These are phyloP conservation scores for Cyphomyrus plagiostoma DNA, from an alignment of 2,113 vertebrate genomes.

Conservation along the genomic window DNA sequence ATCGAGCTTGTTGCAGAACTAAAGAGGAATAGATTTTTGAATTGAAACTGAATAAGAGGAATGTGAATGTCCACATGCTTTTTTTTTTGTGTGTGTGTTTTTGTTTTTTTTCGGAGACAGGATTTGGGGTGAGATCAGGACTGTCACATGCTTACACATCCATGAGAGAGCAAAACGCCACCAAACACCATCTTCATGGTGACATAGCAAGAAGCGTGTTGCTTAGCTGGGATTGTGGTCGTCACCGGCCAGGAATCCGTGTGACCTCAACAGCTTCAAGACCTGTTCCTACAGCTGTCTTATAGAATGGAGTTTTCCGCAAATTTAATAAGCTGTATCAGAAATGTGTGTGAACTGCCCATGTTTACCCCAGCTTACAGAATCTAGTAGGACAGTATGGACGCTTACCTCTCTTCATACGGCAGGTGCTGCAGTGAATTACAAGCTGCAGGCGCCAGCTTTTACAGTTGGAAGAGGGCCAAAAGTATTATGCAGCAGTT, in stretches of 20 bases:
- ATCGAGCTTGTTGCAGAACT: not conserved
- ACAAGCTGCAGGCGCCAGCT: not conserved
- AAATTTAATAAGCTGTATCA: not conserved
- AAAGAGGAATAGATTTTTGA: conserved; percentile 6
- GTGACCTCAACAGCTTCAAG: not conserved
- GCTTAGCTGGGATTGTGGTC: not conserved
- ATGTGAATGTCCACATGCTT: not conserved
- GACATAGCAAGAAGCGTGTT: not conserved
- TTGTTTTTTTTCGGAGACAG: not conserved
- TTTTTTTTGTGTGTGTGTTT: no score
- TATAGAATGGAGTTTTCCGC: not conserved
- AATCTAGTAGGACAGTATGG: not conserved
- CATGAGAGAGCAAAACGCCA: not conserved
- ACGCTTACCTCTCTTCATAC: not conserved
- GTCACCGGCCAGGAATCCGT: not conserved
- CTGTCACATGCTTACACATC: not conserved
- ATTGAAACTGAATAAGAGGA: not conserved
- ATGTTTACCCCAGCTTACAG: not conserved
- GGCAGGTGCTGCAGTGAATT: not conserved
- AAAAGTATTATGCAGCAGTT: not conserved
- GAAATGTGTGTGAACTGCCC: not conserved
- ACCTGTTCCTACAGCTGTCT: not conserved
- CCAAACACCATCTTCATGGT: not conserved
- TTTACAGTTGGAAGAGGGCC: not conserved
- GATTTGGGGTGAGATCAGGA: not conserved